Evolutionary conservation across 2,888 invertebrate species (phyloP).

Genomic region (Papilio elwesi): DNA sequence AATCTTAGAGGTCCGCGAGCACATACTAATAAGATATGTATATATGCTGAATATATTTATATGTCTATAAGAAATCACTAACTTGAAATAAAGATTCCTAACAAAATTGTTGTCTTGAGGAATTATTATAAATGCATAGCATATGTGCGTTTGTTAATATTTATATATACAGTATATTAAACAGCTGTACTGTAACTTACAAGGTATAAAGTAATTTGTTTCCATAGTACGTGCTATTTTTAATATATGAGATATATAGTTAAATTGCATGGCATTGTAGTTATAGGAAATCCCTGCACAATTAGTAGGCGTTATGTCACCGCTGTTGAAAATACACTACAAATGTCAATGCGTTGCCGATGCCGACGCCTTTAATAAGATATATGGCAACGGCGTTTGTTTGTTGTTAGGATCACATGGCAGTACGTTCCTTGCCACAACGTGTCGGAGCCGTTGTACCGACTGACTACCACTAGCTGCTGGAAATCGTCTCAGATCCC

Average conservation of each 20-base stretch:
- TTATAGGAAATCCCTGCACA: too few relatives aligned
- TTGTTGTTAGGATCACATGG: neutral
- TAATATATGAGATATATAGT: too few relatives aligned
- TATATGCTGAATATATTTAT: too few relatives aligned
- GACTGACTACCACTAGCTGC: neutral
- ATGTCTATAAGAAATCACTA: too few relatives aligned
- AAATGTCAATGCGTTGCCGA: neutral
- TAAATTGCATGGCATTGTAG: too few relatives aligned
- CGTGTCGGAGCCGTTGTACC: neutral
- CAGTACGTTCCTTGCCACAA: constrained; percentile 6
- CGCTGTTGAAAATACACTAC: neutral
- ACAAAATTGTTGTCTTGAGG: neutral
- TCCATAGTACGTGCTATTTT: too few relatives aligned
- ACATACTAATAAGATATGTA: too few relatives aligned
- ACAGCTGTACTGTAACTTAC: too few relatives aligned
- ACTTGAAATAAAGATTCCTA: neutral
- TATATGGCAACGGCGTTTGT: constrained; percentile 4
- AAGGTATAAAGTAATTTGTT: too few relatives aligned
- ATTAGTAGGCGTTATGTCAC: neutral
- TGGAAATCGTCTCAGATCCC: too few relatives aligned
- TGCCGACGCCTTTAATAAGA: neutral
- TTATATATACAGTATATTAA: neutral
- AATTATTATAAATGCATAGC: neutral
- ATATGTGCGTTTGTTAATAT: neutral
- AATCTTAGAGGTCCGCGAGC: too few relatives aligned